Conservation (phyloP, 2,113 vertebrate species). For the Gadus chalcogrammus region DNA sequence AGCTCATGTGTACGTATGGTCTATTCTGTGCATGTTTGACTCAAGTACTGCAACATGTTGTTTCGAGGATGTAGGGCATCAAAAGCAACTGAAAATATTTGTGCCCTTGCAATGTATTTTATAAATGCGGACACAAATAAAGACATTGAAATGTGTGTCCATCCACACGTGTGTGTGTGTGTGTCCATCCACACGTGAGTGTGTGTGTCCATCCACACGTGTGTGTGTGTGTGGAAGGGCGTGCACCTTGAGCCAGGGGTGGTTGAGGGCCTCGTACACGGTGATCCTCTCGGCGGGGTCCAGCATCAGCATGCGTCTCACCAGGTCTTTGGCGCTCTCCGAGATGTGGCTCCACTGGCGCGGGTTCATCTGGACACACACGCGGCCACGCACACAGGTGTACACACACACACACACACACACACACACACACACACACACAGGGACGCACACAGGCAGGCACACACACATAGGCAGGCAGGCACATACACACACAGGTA, state of each 20-base stretch:
- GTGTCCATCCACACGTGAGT: no score
- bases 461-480: conserved; percentile 12
- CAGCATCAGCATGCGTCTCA: conserved; percentile 98
- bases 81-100: no score
- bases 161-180: no score
- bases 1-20: no score
- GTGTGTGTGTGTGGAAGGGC: background rate
- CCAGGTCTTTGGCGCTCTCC: conserved; percentile 98
- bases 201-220: background rate
- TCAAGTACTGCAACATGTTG: no score
- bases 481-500: conserved; percentile 56
- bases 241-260: conserved; percentile 96
- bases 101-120: no score
- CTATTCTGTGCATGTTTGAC: no score
- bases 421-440: conserved; percentile 12
- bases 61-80: no score
- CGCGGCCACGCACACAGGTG: conserved; percentile 25
- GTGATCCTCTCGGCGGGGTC: conserved; percentile 99
- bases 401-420: background rate
- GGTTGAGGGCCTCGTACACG: conserved; percentile 97
- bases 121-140: no score
- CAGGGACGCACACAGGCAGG: background rate
- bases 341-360: conserved; percentile 98
- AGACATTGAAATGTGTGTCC: no score
- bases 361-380: conserved; percentile 87